Evolutionary conservation across 64 coral and sea anemone species (phyloP).

Genomic region (Montipora foliosa): DNA sequence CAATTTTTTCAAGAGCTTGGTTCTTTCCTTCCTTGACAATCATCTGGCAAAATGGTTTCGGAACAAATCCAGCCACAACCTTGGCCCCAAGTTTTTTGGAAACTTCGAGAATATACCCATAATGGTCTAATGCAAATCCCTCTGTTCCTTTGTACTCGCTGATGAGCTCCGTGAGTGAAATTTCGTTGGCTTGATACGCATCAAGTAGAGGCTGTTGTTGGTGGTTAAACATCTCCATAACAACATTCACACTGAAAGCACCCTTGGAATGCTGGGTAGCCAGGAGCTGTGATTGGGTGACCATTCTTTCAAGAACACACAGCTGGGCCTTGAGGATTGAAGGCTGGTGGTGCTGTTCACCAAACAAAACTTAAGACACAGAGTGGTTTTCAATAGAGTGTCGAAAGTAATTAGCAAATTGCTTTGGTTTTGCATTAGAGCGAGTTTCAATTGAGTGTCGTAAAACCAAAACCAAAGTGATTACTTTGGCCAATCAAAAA

Average conservation of each 20-base stretch:
- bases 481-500: no score
- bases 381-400: no score
- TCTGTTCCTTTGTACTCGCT: slow-evolving; percentile 78
- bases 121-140: slow-evolving; percentile 70
- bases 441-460: no score
- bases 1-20: slow-evolving; percentile 40
- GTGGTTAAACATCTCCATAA: slow-evolving; percentile 89
- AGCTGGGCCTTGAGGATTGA: slow-evolving; percentile 82
- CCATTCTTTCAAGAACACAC: slow-evolving; percentile 90
- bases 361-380: slow-evolving; percentile 79
- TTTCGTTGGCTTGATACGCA: slow-evolving; percentile 76
- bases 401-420: no score
- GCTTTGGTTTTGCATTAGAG: no score
- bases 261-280: background rate
- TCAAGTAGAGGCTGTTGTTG: slow-evolving; percentile 79
- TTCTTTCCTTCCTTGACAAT: slow-evolving; percentile 69
- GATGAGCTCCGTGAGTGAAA: slow-evolving; percentile 67
- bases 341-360: slow-evolving; percentile 83
- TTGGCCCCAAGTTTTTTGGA: slow-evolving; percentile 72
- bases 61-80: slow-evolving; percentile 83
- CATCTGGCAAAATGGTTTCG: slow-evolving; percentile 69
- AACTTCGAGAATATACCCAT: slow-evolving; percentile 73
- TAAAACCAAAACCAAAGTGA: no score
- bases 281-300: slow-evolving; percentile 44
- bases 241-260: slow-evolving; percentile 35